A percentile compares a stretch with the other conserved stretches of the same genome.
Evolutionary conservation across 2,797 vertebrate species (phyloP).

Genomic region (Sebastes dallii): DNA sequence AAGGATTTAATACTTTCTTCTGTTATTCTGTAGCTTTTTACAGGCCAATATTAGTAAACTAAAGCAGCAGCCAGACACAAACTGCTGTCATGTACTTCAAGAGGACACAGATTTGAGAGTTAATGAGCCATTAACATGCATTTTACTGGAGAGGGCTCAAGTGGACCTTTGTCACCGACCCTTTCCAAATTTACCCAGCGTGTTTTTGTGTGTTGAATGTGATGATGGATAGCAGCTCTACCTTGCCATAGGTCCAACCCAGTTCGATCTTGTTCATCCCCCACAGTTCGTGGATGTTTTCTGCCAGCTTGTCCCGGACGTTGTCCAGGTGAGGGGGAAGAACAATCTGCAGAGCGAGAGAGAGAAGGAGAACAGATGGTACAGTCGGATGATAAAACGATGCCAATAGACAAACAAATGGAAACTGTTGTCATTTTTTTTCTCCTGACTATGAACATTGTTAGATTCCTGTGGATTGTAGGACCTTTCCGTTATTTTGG

Average conservation of each 20-base stretch:
- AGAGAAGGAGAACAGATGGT: slow-evolving; percentile 28
- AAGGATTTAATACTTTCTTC: background rate
- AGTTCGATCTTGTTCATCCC: slow-evolving; percentile 99
- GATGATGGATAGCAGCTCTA: slow-evolving; percentile 51
- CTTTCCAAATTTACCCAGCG: background rate
- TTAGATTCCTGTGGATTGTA: slow-evolving; percentile 4
- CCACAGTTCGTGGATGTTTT: slow-evolving; percentile 99
- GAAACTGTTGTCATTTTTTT: background rate
- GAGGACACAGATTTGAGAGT: background rate
- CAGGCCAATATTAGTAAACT: background rate
- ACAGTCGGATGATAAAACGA: slow-evolving; percentile 6
- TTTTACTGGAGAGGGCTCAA: background rate
- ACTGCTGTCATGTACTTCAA: background rate
- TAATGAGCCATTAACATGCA: slow-evolving; percentile 14
- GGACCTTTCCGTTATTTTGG: background rate
- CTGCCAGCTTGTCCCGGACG: slow-evolving; percentile 94
- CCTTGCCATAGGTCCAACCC: slow-evolving; percentile 98
- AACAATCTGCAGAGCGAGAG: slow-evolving; percentile 82
- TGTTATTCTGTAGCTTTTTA: background rate
- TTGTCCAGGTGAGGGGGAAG: slow-evolving; percentile 96
- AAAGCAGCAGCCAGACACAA: background rate
- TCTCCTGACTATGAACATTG: background rate
- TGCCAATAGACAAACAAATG: slow-evolving; percentile 3
- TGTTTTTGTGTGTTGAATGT: background rate
- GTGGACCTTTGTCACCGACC: background rate